Evolutionary conservation across 2,113 vertebrate genomes (phyloP), one percentile per base, ranked within the genome.

Genomic region (Dendrocopos noguchii): DNA sequence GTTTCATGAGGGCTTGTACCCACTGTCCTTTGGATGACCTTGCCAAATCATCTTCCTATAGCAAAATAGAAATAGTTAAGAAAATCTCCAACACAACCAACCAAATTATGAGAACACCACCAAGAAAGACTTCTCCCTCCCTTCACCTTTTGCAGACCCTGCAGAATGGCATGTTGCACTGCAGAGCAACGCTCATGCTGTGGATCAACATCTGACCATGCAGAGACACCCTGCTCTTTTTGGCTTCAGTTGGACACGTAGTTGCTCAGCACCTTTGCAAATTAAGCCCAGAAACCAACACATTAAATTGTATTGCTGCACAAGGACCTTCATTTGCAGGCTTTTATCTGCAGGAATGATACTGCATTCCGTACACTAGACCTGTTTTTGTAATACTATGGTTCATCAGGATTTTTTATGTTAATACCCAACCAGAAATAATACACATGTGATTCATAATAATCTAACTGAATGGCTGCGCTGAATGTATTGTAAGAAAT

Each of bases 381-480:
- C 93, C 90, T 91, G 87, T 39, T 96, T 95, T 88, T 83, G 82
- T 88, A 94, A 88, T 91, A 74, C 91, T 61, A 27, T 46, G 76
- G 79, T 94, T 96, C 95, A 94, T 91, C 84, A 90, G 65, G 94
- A 96, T 65, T 90, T 96, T 95, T 93, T 96, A 94, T 94, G 91
- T 55, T 96, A 95, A 94, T 91, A 95, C 29, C 16, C 0, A 84
- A 95, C 86, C 93, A 96, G 82, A 95, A 95, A 92, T 94, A 95
- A 96, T 95, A 93, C 95, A 94, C 95, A 94, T 96, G 93, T 94
- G 95, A 96, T 96, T 95, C 94, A 94, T 96, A 96, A 95, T 90
- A 95, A 95, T 91, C 84, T 93, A 80, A 93, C 79, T 85, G 93
- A 96, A 96, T 88, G 80, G 84, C 73, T 96, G 93, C 82, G 80